Evolutionary conservation across 2,888 invertebrate species (phyloP), one percentile per base, ranked within the genome.

Genomic region (Pycnomerus fuliginosus): DNA sequence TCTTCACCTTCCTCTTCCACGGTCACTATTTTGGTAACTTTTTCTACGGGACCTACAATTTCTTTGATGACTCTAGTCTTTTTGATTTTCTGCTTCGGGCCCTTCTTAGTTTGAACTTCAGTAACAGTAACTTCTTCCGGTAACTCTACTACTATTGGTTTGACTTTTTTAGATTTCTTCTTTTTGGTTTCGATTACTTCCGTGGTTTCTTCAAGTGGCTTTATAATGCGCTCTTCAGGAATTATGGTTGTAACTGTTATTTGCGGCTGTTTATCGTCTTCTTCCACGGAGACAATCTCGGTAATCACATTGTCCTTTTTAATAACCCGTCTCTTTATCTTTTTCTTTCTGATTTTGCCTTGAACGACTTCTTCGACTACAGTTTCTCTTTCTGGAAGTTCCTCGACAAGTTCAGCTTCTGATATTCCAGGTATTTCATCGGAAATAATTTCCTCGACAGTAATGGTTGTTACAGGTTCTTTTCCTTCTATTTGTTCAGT

Each of bases 251-350:
- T 59, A 8, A 76, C 68, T 5, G 68, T 57, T 3, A 70, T 65
- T 30, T 68, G 61, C 8, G 65, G 73, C 44, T 68, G 22, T 48
- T 73, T 68, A 30, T 70, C 73, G 39, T 74, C 74, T 61, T 74
- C 74, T 46, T 74, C 72, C 32, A 72, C 58, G 1, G 74, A 74
- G 49, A 71, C 67, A 45, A 77, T 74, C 64, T 72, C 73, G 33
- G 58, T 55, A 17, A 56, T 47, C n/a, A 61, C 44, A 56, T 51
- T 62, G 70, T 44, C 52, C 31, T 41, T 52, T 36, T 69, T 74
- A 25, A 73, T 67, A 0, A 68, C 55, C 24, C 72, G 64, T 31
- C 67, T 72, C 27, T 71, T 74, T 3, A 53, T 58, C 55, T 35
- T 55, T 24, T 45, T 53, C 13, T 16, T 48, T 28, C 38, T 50